A percentile compares a stretch with the other conserved stretches of the same genome.
Conservation (phyloP, 53 echinoderm and acorn worm genomes). For the Holothuria leucospilota region DNA sequence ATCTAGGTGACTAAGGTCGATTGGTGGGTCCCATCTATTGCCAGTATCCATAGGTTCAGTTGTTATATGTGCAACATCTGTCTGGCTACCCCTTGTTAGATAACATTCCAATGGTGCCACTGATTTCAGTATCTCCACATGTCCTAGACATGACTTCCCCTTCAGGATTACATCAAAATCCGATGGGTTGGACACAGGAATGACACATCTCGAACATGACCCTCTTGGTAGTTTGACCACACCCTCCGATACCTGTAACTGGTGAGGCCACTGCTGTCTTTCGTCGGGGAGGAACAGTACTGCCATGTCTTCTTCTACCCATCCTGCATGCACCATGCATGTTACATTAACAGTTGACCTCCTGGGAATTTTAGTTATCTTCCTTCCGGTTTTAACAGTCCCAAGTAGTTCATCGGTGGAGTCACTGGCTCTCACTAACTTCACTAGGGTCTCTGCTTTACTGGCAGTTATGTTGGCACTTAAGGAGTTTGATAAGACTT, state of each 20-base stretch:
- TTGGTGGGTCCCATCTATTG: neutral
- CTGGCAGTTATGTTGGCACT: neutral
- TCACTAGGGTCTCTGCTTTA: conserved; percentile 25
- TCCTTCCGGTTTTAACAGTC: conserved; percentile 29
- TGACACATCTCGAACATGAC: neutral
- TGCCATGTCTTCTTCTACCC: conserved; percentile 1
- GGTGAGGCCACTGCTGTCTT: conserved; percentile 29
- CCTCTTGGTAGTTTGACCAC: no score
- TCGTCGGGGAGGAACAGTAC: conserved; percentile 17
- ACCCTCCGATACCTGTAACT: neutral
- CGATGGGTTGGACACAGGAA: neutral
- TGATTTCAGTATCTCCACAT: neutral
- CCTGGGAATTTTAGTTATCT: neutral
- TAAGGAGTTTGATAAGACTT: neutral
- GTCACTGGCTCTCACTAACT: conserved; percentile 31
- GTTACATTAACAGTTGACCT: neutral
- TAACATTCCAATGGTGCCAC: neutral
- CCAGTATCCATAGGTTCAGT: neutral
- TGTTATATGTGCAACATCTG: no score
- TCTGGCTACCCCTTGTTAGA: neutral
- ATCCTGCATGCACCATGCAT: conserved; percentile 39
- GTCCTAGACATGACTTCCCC: neutral
- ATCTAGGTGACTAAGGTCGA: neutral
- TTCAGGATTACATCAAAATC: neutral
- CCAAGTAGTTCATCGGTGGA: conserved; percentile 16